Base-by-base conservation (phyloP, 2,888 invertebrate genomes). In the Oligia strigilis region DNA sequence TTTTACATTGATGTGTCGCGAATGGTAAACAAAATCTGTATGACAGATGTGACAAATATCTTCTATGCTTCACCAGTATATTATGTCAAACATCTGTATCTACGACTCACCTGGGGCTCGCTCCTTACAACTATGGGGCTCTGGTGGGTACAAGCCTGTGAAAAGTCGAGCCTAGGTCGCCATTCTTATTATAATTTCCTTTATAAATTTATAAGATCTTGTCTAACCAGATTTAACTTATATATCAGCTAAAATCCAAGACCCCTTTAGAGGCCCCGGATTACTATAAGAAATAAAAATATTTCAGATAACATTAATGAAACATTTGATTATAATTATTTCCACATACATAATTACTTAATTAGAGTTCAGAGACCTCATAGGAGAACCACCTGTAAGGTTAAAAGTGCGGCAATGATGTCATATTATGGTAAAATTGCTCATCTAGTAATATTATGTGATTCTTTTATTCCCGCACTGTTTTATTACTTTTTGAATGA, bases 321-420 rank as follows among this genome's bases (percentile, higher is more conserved):
- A 58, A 66, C n/a, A 58, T 81, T 66, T 43, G 23, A 74, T 43
- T 49, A 66, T 58, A 66, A 75, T 81, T 64, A 72, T 81, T 80
- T 49, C 64, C 55, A 40, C 36, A 29, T 62, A 40, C 4, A 40
- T 55, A 43, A 65, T 58, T 62, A 40, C 4, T 29, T 55, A 43
- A 65, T 58, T 49, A 52, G 79, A 78, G 88, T 83, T 88, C 87
- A 87, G 14, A 72, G 74, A 85, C 78, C 87, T 76, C 65, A 60
- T 62, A 60, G 66, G 58, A 73, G 74, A 75, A 73, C 49, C 58
- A 55, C 71, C 62, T 55, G 52, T 52, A 52, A 84, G 80, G 75
- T 87, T 74, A 84, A 80, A 87, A 85, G 75, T 83, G 74, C 69
- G 84, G 74, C 2, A 40, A 72, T 86, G 75, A 79, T 55, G 55